Evolutionary conservation across 2,113 vertebrate species (phyloP).

Genomic region (Ctenodactylus gundi): DNA sequence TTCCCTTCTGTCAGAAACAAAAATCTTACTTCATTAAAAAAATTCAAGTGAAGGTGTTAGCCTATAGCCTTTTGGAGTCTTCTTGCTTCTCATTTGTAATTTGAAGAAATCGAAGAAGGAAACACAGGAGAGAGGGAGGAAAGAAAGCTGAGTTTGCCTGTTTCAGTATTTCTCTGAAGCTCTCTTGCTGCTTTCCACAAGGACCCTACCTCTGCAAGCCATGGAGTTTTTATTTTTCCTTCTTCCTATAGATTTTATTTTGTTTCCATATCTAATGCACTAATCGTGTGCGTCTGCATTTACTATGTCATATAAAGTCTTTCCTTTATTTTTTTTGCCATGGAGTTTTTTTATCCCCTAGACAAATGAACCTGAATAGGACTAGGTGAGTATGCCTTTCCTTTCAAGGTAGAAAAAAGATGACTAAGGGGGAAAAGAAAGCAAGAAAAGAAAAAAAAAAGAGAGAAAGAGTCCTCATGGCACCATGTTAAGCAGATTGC

Average conservation of each 20-base stretch:
- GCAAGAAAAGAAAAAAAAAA: too few species aligned
- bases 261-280: too few species aligned
- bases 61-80: neutral
- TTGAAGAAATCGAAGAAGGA: slow-evolving; percentile 36
- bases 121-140: neutral
- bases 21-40: slow-evolving; percentile 22
- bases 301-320: too few species aligned
- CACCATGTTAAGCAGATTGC: neutral
- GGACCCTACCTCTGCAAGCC: neutral
- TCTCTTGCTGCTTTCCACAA: neutral
- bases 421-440: neutral
- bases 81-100: slow-evolving; percentile 34
- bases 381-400: neutral
- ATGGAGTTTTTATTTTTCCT: too few species aligned
- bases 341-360: neutral
- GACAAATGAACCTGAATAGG: neutral
- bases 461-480: neutral
- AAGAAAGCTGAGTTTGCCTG: neutral
- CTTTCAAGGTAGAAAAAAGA: slow-evolving; percentile 10
- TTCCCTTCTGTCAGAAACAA: slow-evolving; percentile 43
- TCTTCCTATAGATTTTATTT: too few species aligned
- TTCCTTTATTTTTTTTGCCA: too few species aligned
- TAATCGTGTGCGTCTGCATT: too few species aligned
- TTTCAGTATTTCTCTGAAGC: neutral
- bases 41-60: slow-evolving; percentile 29